Evolutionary conservation across 2,113 vertebrate species (phyloP), one percentile per base, ranked within the genome.

Genomic region (Orycteropus afer): DNA sequence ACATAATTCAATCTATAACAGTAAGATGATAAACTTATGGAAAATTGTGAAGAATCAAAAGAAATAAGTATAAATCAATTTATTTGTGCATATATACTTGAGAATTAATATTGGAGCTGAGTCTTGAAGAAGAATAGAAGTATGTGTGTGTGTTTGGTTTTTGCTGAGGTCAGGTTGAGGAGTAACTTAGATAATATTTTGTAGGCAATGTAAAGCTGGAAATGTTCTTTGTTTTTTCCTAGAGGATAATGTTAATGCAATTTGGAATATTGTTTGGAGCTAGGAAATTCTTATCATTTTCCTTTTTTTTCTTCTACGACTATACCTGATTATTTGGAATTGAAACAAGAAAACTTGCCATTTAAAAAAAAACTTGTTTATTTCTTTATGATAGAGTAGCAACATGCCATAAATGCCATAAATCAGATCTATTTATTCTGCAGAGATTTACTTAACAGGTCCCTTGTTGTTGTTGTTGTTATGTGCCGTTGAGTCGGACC

Each of bases 41-140:
- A 92, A 86, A 82, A 63, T 32, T 87, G 84, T 51, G 55, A 88
- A 84, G 5, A 92, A 81, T 91, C 45, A 53, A 96, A 86, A 73
- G 20, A 83, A 90, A n/a, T 2, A 65, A 89, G 3, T 5, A 27
- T 65, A 42, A 89, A 80, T 76, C 69, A 73, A 18, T 84, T 87
- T 93, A 65, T 78, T 78, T 49, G 11, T 53, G 29, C 89, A 20
- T 34, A 69, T 4, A 63, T 37, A 90, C 77, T 47, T 81, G 13
- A 40, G 7, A 82, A 23, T 63, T 40, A 90, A n/a, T 59, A 86
- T 47, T 87, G 92, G 25, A 96, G 14, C 13, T 81, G 74, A 86
- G 51, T 5, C 34, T 79, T 91, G 17, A 67, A 74, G 23, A 71
- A 37, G 40, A 73, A 12, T 40, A 83, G 23, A 76, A 71, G 59